phyloP scores from a whole-genome alignment of 2,113 vertebrate genomes.

The Greenwoodochromis staneri region DNA sequence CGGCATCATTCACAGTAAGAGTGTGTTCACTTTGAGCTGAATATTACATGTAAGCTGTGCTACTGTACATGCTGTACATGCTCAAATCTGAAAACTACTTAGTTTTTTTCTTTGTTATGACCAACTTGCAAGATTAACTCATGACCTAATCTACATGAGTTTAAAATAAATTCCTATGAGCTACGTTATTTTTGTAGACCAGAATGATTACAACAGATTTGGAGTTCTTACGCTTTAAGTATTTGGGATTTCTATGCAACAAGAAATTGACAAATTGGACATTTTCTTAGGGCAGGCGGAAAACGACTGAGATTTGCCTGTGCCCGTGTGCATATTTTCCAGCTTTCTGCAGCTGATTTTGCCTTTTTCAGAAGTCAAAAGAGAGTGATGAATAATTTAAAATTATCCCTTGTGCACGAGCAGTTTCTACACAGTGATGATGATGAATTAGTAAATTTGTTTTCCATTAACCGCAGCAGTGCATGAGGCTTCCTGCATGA shows the following conservation, averaged over 20 bases:
- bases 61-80: not conserved
- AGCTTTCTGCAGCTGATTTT: not conserved
- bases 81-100: not conserved
- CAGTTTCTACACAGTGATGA: not conserved
- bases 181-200: not conserved
- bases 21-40: constrained; percentile 2
- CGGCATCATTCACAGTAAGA: not conserved
- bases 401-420: not conserved
- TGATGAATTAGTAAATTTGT: constrained; percentile 18
- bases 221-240: not conserved
- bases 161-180: not conserved
- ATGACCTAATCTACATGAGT: not conserved
- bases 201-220: not conserved
- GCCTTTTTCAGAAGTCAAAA: not conserved
- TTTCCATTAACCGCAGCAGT: not conserved
- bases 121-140: constrained; percentile 13
- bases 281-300: rapidly evolving
- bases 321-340: not conserved
- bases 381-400: not conserved
- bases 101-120: not conserved
- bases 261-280: not conserved
- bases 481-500: not conserved
- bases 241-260: not conserved
- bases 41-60: constrained; percentile 34
- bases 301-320: not conserved